These are phyloP conservation scores for Heliangelus exortis DNA, from an alignment of 2,797 vertebrate genomes.

Conservation along the genomic window DNA sequence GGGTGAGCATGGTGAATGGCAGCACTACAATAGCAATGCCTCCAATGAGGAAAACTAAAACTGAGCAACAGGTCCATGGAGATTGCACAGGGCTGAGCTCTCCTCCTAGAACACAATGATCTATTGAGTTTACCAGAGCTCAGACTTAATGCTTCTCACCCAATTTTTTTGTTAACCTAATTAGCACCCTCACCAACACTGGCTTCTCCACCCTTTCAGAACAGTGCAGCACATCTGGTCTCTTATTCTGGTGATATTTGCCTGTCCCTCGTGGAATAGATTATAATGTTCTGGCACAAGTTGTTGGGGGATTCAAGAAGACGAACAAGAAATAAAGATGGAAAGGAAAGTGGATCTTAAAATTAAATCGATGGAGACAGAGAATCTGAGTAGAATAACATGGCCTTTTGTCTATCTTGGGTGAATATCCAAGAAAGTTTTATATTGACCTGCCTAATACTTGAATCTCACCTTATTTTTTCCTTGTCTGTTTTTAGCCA, in stretches of 20 bases:
- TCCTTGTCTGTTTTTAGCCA: constrained; percentile 53
- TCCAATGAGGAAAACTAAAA: not conserved
- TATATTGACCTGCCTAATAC: constrained; percentile 33
- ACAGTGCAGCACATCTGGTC: not conserved
- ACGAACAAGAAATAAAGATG: not conserved
- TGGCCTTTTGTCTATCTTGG: not conserved
- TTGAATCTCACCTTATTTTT: constrained; percentile 69
- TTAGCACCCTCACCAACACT: not conserved
- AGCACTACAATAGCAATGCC: not conserved
- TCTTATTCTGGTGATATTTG: not conserved
- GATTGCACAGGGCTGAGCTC: not conserved
- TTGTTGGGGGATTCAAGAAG: not conserved
- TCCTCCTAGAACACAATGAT: not conserved
- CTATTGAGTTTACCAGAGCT: not conserved
- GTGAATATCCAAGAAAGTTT: constrained; percentile 40
- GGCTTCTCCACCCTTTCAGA: not conserved
- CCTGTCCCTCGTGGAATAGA: not conserved
- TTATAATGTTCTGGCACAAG: not conserved
- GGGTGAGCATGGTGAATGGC: not conserved
- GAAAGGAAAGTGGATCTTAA: not conserved
- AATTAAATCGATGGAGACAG: not conserved
- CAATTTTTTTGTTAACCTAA: not conserved
- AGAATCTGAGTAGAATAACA: not conserved
- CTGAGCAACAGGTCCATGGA: not conserved
- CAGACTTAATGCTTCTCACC: not conserved